These are phyloP conservation scores for Odontocerum albicorne DNA, from an alignment of 2,888 invertebrate species.

Conservation along the genomic window DNA sequence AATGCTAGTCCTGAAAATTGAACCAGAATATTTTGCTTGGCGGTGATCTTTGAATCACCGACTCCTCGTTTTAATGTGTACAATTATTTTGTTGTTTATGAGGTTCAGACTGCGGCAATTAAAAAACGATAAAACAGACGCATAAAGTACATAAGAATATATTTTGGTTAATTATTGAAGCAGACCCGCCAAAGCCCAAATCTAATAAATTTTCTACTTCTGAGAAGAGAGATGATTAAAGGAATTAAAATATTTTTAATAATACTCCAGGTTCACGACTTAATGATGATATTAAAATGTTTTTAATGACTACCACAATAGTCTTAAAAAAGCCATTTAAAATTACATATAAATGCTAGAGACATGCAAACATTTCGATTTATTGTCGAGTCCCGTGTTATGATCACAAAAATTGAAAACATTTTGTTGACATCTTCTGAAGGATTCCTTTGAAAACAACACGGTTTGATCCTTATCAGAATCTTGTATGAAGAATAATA, in stretches of 20 bases:
- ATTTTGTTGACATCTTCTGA: too few relatives aligned
- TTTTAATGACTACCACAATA: too few relatives aligned
- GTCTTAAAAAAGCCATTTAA: too few relatives aligned
- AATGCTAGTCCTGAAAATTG: not conserved
- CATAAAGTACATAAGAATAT: conserved; percentile 32
- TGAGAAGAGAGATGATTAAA: conserved; percentile 32
- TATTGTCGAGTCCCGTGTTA: too few relatives aligned
- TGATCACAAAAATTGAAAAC: too few relatives aligned
- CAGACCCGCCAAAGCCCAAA: conserved; percentile 8
- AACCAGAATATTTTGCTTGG: conserved; percentile 1
- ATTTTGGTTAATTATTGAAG: conserved; percentile 30
- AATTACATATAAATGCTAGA: too few relatives aligned
- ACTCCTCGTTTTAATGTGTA: conserved; percentile 20
- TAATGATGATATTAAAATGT: not conserved
- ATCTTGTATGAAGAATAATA: too few relatives aligned
- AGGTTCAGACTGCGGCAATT: conserved; percentile 31
- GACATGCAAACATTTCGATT: too few relatives aligned
- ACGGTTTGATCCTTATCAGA: too few relatives aligned
- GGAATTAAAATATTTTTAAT: not conserved
- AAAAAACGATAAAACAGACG: conserved; percentile 34
- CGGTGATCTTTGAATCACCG: conserved; percentile 17
- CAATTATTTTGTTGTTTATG: conserved; percentile 32
- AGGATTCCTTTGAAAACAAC: too few relatives aligned
- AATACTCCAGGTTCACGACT: too few relatives aligned
- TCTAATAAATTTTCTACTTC: conserved; percentile 15